Base-by-base conservation (phyloP, 2,888 invertebrate species). In the Rhagonycha lutea region DNA sequence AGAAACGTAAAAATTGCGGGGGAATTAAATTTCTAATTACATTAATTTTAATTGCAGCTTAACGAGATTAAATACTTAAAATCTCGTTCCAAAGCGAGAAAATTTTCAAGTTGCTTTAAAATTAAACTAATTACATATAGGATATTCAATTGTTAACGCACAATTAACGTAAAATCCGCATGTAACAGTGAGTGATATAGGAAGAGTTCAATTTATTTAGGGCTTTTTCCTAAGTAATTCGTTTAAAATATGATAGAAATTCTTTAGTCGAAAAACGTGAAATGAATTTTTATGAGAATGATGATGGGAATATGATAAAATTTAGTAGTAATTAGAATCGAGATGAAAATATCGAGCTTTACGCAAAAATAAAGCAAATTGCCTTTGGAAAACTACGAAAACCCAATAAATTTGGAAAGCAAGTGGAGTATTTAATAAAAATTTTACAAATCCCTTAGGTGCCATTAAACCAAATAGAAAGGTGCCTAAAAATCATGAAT, bases 401-500 rank as follows among this genome's bases (percentile, higher is more conserved):
- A 47, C n/a, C 7, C n/a, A 47, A 47, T 47, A 47, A 47, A 47
- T 47, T 47, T 47, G n/a, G 47, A 47, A 47, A 47, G 47, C 47
- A n/a, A 47, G 47, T 47, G n/a, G 47, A 47, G 47, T 28, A 61
- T 26, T n/a, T 24, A 63, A 70, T 18, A 63, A 65, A 71, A 71
- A 63, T 71, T 65, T 61, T 12, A 32, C 23, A 71, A 71, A 62
- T 32, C 71, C 63, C 71, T 24, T 63, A 65, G 47, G 71, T 47
- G 24, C 9, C 65, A 71, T 71, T 18, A 23, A 65, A 71, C 62
- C 67, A 23, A 60, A 68, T 61, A 68, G 61, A 67, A 14, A 26
- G 68, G 68, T 14, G 23, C 29, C 26, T 68, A 14, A 24, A 68
- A 14, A 68, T 29, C 28, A 68, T 29, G 29, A 68, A 68, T 68